Evolutionary conservation across 2,888 invertebrate species (phyloP).

Genomic region (Drosophila diplacantha): DNA sequence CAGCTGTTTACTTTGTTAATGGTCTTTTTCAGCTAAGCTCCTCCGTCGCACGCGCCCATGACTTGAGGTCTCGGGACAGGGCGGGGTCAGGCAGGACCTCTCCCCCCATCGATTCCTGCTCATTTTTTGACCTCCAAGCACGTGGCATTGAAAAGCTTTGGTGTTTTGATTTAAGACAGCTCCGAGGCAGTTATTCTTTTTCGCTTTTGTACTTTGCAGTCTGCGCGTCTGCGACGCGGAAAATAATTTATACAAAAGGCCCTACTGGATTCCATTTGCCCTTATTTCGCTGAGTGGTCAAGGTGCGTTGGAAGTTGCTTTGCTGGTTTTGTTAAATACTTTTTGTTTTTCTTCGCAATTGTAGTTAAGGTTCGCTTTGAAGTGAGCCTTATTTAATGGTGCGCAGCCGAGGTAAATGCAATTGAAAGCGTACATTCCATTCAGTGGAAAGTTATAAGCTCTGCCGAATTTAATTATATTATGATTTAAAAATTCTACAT

Average conservation of each 20-base stretch:
- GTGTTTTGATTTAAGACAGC: constrained; percentile 60
- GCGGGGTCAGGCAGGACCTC: constrained; percentile 5
- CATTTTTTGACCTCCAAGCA: constrained; percentile 65
- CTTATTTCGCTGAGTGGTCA: constrained; percentile 48
- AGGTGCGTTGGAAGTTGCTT: constrained; percentile 21
- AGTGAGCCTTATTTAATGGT: constrained; percentile 23
- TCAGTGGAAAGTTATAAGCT: neutral
- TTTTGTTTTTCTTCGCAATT: constrained; percentile 40
- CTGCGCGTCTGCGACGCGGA: constrained; percentile 45
- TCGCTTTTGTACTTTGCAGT: constrained; percentile 36
- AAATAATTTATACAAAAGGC: constrained; percentile 68
- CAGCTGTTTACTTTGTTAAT: constrained; percentile 74
- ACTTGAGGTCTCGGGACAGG: constrained; percentile 2
- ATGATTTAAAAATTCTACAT: neutral
- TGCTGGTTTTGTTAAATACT: constrained; percentile 67
- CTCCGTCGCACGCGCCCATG: constrained; percentile 54
- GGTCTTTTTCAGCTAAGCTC: constrained; percentile 71
- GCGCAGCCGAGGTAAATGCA: neutral
- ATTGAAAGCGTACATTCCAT: neutral
- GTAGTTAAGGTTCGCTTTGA: constrained; percentile 11
- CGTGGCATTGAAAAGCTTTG: constrained; percentile 58
- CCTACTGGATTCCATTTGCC: constrained; percentile 61
- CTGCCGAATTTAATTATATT: neutral
- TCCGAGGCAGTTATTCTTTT: constrained; percentile 25
- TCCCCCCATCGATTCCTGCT: constrained; percentile 53